Percentiles rank a stretch among this genome's conserved stretches.
Evolutionary conservation across 1,140 invertebrate species (phyloP).

Genomic region (Maconellicoccus hirsutus): DNA sequence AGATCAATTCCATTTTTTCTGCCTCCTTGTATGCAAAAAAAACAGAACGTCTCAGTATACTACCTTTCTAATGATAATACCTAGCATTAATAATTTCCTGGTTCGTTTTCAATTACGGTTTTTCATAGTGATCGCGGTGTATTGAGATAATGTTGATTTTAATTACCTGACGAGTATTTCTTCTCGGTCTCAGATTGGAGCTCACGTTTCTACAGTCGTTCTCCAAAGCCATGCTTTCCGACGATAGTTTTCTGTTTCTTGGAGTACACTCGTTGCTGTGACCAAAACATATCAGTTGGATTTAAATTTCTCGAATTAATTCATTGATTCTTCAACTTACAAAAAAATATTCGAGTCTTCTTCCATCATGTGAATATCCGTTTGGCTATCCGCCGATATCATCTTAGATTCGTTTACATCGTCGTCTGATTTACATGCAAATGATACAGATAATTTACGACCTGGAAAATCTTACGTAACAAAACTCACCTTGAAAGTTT

Average conservation of each 20-base stretch:
- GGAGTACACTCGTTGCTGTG: not conserved
- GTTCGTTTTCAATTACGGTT: too few relatives aligned
- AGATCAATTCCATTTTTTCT: not conserved
- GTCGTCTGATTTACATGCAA: too few relatives aligned
- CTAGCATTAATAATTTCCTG: not conserved
- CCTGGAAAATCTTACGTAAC: too few relatives aligned
- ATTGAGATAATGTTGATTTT: not conserved
- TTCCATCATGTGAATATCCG: too few relatives aligned
- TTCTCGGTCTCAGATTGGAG: not conserved
- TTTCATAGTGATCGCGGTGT: too few relatives aligned
- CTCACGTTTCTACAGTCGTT: not conserved
- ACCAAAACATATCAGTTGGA: too few relatives aligned
- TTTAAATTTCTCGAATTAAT: too few relatives aligned
- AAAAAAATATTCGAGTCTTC: too few relatives aligned
- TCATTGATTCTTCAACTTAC: too few relatives aligned
- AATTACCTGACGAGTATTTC: not conserved
- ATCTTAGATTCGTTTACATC: too few relatives aligned
- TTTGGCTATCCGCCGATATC: too few relatives aligned
- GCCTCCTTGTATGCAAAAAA: not conserved
- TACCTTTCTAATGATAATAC: not conserved
- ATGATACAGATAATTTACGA: too few relatives aligned
- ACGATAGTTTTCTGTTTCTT: not conserved
- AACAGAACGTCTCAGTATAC: not conserved
- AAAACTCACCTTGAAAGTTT: not conserved
- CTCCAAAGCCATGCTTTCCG: not conserved